A percentile compares a stretch with the other conserved stretches of the same genome.
phyloP scores from a whole-genome alignment of 2,113 vertebrate genomes.

The Pontoporia blainvillei region DNA sequence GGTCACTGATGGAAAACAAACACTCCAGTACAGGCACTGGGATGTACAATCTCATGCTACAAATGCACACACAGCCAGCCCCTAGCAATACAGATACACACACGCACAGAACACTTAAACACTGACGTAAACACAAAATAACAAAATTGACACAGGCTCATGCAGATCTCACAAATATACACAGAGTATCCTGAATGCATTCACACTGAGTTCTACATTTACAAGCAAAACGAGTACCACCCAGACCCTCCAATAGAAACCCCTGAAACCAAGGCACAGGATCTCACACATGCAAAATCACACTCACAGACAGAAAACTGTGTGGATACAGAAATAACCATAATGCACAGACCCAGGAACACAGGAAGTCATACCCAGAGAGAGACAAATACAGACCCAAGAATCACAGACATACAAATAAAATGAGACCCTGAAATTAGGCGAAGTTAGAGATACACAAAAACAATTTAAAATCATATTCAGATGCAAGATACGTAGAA shows the following conservation, averaged over 20 bases:
- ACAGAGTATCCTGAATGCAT: no score
- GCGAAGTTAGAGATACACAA: neutral
- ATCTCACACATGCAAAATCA: neutral
- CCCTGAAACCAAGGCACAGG: neutral
- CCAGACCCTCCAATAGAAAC: neutral
- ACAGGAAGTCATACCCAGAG: neutral
- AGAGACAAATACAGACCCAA: neutral
- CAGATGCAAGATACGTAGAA: neutral
- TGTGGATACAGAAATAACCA: neutral
- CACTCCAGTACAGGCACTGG: no score
- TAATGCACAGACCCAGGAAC: neutral
- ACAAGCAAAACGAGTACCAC: neutral
- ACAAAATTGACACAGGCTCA: neutral
- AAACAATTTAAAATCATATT: neutral
- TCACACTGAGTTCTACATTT: neutral
- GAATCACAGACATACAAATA: neutral
- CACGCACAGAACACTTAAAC: neutral
- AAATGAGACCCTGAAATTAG: neutral
- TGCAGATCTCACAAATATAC: neutral
- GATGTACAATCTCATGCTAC: no score
- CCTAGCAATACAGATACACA: no score
- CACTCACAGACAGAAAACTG: neutral
- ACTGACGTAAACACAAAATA: neutral
- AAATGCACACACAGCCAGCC: neutral
- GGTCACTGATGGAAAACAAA: neutral